Evolutionary conservation across 2,113 vertebrate species (phyloP), one percentile per base, ranked within the genome.

Genomic region (Pteruthius melanotis): DNA sequence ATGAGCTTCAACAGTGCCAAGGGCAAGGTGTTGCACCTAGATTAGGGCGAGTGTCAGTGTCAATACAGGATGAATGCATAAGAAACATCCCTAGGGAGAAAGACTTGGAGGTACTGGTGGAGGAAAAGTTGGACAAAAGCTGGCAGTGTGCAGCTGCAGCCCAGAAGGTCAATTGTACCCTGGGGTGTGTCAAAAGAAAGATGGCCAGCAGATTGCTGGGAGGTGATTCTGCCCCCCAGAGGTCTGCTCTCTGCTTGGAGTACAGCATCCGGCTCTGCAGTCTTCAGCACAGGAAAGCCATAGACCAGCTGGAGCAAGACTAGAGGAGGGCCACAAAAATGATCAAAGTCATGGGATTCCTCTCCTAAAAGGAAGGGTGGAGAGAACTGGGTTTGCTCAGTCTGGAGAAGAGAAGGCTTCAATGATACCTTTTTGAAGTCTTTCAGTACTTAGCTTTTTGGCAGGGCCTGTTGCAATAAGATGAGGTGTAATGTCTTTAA

Each of bases 81-180:
- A 35, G 35, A 83, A 61, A 22, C 19, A 40, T 22, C 11, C 16
- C 13, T 52, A 5, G 13, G 7, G 21, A 44, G 30, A 37, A 47
- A 11, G 14, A 12, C 30, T 31, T 72, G 9, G 15, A 31, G 13
- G 7, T 37, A 8, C 7, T 37, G 31, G 11, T 63, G 28, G 13
- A 24, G 60, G 50, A 33, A 40, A 33, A 33, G 11, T 30, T 79
- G 44, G 24, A 56, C 11, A 26, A 28, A 35, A 76, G 33, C 49
- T 1, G 2, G 12, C 30, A 47, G 11, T 28, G 44, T 47, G 31
- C 0, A 0, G 14, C 20, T 5, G 5, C 30, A 64, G 23, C 23
- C 13, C n/a, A 61, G 26, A 61, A 27, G 1, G 21, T 42, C 4
- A 39, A 0, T 15, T 3, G 0, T 21, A 49, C 59, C 17, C 27